Evolutionary conservation across 2,797 vertebrate genomes (phyloP).

Genomic region (Muraenolepis orangiensis): DNA sequence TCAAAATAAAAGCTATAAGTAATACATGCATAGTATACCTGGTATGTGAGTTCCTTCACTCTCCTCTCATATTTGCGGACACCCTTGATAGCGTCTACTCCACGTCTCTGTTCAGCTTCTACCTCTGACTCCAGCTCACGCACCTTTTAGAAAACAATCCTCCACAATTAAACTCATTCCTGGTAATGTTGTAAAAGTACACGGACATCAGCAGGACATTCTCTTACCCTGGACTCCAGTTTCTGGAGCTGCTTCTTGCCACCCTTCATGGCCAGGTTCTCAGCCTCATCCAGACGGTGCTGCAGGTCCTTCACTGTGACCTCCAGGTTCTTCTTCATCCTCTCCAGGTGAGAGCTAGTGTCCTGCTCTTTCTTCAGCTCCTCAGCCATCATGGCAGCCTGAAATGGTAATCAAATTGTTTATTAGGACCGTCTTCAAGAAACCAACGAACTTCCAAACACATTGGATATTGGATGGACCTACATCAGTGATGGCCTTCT

Average conservation of each 20-base stretch:
- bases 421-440: neutral
- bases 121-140: conserved; percentile 72
- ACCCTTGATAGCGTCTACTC: conserved; percentile 67
- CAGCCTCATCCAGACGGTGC: conserved; percentile 78
- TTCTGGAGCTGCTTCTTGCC: conserved; percentile 82
- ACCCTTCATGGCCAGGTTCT: conserved; percentile 80
- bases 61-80: conserved; percentile 69
- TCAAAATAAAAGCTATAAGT: neutral
- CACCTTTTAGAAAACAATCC: conserved; percentile 57
- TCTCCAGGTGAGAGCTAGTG: conserved; percentile 79
- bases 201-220: neutral
- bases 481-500: conserved; percentile 43
- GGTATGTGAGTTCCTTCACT: conserved; percentile 73
- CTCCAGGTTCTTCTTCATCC: conserved; percentile 80
- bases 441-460: neutral
- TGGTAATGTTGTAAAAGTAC: neutral
- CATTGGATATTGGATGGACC: neutral
- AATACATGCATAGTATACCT: conserved; percentile 51
- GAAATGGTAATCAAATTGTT: neutral
- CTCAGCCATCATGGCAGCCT: conserved; percentile 84
- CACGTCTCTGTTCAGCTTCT: conserved; percentile 71
- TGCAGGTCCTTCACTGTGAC: conserved; percentile 81
- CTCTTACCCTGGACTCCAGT: conserved; percentile 68
- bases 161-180: neutral
- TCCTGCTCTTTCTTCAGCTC: conserved; percentile 84